Evolutionary conservation across 2,888 invertebrate species (phyloP).

Genomic region (Chloromyia formosa): DNA sequence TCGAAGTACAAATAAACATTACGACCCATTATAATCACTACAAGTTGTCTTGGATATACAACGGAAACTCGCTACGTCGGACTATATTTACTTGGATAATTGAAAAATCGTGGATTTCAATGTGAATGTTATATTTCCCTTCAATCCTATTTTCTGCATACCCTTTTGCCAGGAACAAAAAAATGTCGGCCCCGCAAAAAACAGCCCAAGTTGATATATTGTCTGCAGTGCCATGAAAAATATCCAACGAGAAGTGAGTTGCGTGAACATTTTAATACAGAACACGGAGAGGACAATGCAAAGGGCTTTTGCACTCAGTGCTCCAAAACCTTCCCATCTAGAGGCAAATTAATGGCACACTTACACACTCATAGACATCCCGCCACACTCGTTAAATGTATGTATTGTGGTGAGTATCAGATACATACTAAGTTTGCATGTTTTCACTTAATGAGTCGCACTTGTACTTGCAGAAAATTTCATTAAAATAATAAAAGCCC

Average conservation of each 20-base stretch:
- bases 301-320: background rate
- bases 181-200: background rate
- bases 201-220: background rate
- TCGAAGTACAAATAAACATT: too few species aligned
- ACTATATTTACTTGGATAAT: too few species aligned
- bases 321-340: background rate
- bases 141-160: too few species aligned
- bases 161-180: too few species aligned
- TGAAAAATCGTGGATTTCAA: too few species aligned
- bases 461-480: background rate
- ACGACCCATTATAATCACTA: too few species aligned
- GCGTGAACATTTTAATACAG: slow-evolving; percentile 5
- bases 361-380: background rate
- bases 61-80: too few species aligned
- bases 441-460: too few species aligned
- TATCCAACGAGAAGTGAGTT: background rate
- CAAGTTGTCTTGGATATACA: too few species aligned
- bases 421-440: background rate
- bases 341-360: slow-evolving; percentile 4
- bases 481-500: too few species aligned
- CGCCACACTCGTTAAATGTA: background rate
- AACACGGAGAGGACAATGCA: slow-evolving; percentile 11
- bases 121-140: too few species aligned
- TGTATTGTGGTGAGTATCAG: slow-evolving; percentile 13
- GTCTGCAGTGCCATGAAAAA: slow-evolving; percentile 12